phyloP scores from a whole-genome alignment of 92 coral and sea anemone genomes.

The Palythoa heliodiscus region DNA sequence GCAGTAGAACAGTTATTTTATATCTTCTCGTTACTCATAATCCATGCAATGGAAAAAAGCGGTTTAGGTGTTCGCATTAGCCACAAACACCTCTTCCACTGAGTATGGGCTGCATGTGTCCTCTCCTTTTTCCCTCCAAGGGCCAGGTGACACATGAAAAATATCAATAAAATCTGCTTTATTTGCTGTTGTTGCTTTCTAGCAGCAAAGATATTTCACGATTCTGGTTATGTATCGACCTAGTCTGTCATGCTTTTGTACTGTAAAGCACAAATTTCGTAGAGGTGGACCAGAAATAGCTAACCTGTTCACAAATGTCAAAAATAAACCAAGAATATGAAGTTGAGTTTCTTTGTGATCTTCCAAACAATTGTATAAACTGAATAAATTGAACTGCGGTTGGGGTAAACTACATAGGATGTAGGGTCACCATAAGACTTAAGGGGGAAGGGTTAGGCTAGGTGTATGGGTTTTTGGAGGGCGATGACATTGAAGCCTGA shows the following conservation, averaged over 20 bases:
- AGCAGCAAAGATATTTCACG: conserved; percentile 26
- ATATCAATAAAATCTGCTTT: conserved; percentile 24
- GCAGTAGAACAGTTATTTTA: conserved; percentile 28
- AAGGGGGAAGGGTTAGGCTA: conserved; percentile 19
- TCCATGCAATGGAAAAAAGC: conserved; percentile 30
- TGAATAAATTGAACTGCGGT: conserved; percentile 17
- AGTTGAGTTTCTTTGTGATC: conserved; percentile 27
- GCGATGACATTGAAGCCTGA: conserved; percentile 6
- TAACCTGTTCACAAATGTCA: conserved; percentile 8
- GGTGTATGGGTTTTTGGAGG: conserved; percentile 8
- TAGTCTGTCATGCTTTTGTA: conserved; percentile 24
- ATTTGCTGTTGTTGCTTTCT: conserved; percentile 30
- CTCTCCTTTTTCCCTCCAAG: conserved; percentile 35
- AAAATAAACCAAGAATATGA: conserved; percentile 20
- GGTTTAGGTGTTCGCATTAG: conserved; percentile 21
- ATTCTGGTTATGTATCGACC: conserved; percentile 25
- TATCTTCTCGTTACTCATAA: conserved; percentile 21
- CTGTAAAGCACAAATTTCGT: conserved; percentile 30
- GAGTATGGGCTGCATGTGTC: conserved; percentile 33
- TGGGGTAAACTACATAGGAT: conserved; percentile 27
- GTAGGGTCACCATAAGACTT: conserved; percentile 7
- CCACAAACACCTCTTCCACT: conserved; percentile 31
- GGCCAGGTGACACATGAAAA: conserved; percentile 36
- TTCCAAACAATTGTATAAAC: conserved; percentile 23
- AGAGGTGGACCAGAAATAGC: conserved; percentile 31